These are phyloP conservation scores for Gonioctena quinquepunctata DNA, from an alignment of 1,140 invertebrate species.

Conservation along the genomic window DNA sequence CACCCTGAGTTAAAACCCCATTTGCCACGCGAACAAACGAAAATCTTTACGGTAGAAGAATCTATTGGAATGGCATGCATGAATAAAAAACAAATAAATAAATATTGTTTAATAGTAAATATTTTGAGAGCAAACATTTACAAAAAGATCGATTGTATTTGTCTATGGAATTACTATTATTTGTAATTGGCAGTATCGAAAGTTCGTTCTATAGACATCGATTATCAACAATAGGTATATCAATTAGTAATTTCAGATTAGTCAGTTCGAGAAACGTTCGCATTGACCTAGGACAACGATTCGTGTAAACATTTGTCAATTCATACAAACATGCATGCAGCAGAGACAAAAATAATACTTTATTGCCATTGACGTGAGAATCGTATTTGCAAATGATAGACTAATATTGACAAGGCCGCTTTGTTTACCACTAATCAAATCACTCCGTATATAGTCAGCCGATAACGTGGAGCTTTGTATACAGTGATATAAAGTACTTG, in stretches of 20 bases:
- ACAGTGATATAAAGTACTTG: too few relatives aligned
- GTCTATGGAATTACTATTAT: conserved; percentile 9
- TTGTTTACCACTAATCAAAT: conserved; percentile 44
- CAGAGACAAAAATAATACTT: neutral
- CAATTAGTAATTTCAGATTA: conserved; percentile 30
- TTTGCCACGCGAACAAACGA: too few relatives aligned
- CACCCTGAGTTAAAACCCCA: too few relatives aligned
- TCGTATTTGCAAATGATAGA: conserved; percentile 36
- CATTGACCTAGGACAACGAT: conserved; percentile 64
- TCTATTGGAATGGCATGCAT: neutral
- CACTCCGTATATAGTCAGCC: conserved; percentile 37
- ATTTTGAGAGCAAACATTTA: conserved; percentile 15
- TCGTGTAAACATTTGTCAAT: conserved; percentile 83
- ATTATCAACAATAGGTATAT: conserved; percentile 16
- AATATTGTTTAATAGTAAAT: conserved; percentile 3
- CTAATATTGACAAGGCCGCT: conserved; percentile 44
- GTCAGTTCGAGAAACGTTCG: conserved; percentile 15
- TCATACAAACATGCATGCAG: too few relatives aligned
- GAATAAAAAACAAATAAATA: neutral
- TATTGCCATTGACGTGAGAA: conserved; percentile 56
- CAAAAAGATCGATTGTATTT: conserved; percentile 14
- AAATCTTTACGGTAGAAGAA: too few relatives aligned
- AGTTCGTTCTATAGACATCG: conserved; percentile 18
- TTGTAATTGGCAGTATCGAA: conserved; percentile 10
- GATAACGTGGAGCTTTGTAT: neutral